Evolutionary conservation across 1,140 invertebrate species (phyloP).

Genomic region (Scaptomyza pallida): DNA sequence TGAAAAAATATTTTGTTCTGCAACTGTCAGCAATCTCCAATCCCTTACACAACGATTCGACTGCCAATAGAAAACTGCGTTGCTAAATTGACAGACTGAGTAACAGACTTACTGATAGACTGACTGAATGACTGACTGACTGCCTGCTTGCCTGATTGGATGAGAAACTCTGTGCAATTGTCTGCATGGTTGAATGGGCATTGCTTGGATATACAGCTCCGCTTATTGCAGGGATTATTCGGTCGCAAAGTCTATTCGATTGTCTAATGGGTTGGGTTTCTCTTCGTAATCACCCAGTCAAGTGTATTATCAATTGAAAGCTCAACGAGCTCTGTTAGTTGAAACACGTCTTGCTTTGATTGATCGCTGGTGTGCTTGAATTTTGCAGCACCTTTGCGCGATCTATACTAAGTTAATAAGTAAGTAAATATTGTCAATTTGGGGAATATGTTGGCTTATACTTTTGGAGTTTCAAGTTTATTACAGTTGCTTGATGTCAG

Average conservation of each 20-base stretch:
- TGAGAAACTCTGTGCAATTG: conserved; percentile 56
- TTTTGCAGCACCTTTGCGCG: not conserved
- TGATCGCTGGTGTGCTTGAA: conserved; percentile 26
- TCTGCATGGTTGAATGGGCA: conserved; percentile 63
- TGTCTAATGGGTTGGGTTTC: not conserved
- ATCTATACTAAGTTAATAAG: not conserved
- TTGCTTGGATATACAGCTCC: conserved; percentile 45
- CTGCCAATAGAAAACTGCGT: conserved; percentile 78
- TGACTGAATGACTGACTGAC: conserved; percentile 44
- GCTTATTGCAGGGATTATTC: conserved; percentile 13
- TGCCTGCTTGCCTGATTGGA: conserved; percentile 29
- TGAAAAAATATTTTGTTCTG: conserved; percentile 39
- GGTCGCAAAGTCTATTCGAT: not conserved
- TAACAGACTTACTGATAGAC: conserved; percentile 12
- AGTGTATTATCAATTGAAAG: conserved; percentile 79
- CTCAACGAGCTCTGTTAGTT: conserved; percentile 69
- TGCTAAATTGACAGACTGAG: conserved; percentile 54
- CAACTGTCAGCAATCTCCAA: conserved; percentile 4
- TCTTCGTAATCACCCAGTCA: conserved; percentile 48
- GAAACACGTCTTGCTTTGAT: conserved; percentile 40
- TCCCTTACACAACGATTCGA: conserved; percentile 25
- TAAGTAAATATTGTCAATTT: too few relatives aligned
- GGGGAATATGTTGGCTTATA: too few relatives aligned
- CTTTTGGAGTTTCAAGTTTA: too few relatives aligned
- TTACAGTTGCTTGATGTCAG: too few relatives aligned